Percentiles rank a stretch among this genome's conserved stretches.
Conservation (phyloP, 2,888 invertebrate genomes). For the Stictocephala bisonia region DNA sequence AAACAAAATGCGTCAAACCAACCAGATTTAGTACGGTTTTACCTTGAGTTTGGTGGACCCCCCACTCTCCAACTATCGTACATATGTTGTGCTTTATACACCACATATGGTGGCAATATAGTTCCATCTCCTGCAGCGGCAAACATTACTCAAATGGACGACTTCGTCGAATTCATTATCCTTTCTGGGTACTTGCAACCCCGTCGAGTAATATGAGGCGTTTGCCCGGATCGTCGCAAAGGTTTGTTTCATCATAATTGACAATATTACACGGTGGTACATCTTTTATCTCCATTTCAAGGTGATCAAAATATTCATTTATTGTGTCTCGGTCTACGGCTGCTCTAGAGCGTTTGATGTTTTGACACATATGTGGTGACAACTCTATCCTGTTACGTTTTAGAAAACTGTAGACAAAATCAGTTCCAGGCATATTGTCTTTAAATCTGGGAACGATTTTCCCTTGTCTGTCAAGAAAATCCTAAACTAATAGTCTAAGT, state of each 20-base stretch:
- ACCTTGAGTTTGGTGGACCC: slow-evolving; percentile 45
- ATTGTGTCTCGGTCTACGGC: too few species aligned
- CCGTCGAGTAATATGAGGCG: slow-evolving; percentile 47
- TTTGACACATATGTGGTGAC: slow-evolving; percentile 49
- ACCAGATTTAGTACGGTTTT: slow-evolving; percentile 58
- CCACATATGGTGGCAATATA: slow-evolving; percentile 53
- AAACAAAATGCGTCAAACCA: slow-evolving; percentile 59
- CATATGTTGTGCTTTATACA: slow-evolving; percentile 51
- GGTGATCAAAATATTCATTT: slow-evolving; percentile 56
- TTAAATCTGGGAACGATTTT: slow-evolving; percentile 52
- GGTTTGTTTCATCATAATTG: slow-evolving; percentile 62
- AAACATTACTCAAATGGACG: slow-evolving; percentile 50
- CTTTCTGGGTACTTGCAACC: slow-evolving; percentile 50
- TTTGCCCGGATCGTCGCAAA: slow-evolving; percentile 60
- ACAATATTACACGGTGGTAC: slow-evolving; percentile 49
- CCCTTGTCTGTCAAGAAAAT: slow-evolving; percentile 55
- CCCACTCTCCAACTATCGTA: slow-evolving; percentile 51
- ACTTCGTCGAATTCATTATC: slow-evolving; percentile 48
- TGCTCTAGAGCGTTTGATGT: slow-evolving; percentile 55
- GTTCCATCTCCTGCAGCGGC: slow-evolving; percentile 50
- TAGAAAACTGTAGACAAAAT: slow-evolving; percentile 55
- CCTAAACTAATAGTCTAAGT: slow-evolving; percentile 55
- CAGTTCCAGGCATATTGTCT: slow-evolving; percentile 55
- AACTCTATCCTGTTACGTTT: slow-evolving; percentile 51
- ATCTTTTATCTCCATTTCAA: slow-evolving; percentile 52